phyloP scores from a whole-genome alignment of 2,888 invertebrate genomes.

The Cheilosia scutellata region DNA sequence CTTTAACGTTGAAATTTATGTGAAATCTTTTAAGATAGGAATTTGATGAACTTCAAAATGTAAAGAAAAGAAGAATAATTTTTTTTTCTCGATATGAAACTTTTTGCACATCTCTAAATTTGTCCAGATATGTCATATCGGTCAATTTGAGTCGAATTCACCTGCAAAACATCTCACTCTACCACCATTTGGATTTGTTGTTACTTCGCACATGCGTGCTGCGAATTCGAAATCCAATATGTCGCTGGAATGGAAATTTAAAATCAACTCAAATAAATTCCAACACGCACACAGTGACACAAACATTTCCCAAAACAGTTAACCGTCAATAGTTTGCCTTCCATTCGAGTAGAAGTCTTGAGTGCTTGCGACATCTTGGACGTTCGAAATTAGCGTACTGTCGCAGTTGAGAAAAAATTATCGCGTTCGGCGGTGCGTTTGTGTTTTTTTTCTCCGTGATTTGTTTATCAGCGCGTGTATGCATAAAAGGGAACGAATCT shows the following conservation, averaged over 20 bases:
- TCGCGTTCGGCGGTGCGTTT: constrained; percentile 67
- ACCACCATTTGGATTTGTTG: constrained; percentile 55
- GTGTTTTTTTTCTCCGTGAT: constrained; percentile 34
- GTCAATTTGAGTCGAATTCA: constrained; percentile 4
- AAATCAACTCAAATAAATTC: constrained; percentile 19
- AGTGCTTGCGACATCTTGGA: constrained; percentile 68
- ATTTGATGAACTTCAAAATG: too few relatives aligned
- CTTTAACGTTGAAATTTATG: too few relatives aligned
- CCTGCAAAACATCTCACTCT: constrained; percentile 50
- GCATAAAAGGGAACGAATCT: constrained; percentile 12
- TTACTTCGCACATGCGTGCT: constrained; percentile 50
- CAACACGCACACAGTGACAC: constrained; percentile 19
- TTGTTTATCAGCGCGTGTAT: constrained; percentile 48
- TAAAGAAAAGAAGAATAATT: too few relatives aligned
- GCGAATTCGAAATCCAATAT: constrained; percentile 7
- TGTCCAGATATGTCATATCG: constrained; percentile 26
- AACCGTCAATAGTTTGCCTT: constrained; percentile 49
- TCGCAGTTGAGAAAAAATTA: constrained; percentile 56
- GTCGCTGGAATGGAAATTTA: constrained; percentile 18
- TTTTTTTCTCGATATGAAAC: too few relatives aligned
- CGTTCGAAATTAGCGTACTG: constrained; percentile 38
- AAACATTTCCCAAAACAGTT: constrained; percentile 49
- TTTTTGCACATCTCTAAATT: constrained; percentile 34
- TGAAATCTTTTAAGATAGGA: too few relatives aligned
- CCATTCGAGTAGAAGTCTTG: constrained; percentile 76